phyloP scores from a whole-genome alignment of 2,113 vertebrate genomes.

The Hippocampus zosterae region DNA sequence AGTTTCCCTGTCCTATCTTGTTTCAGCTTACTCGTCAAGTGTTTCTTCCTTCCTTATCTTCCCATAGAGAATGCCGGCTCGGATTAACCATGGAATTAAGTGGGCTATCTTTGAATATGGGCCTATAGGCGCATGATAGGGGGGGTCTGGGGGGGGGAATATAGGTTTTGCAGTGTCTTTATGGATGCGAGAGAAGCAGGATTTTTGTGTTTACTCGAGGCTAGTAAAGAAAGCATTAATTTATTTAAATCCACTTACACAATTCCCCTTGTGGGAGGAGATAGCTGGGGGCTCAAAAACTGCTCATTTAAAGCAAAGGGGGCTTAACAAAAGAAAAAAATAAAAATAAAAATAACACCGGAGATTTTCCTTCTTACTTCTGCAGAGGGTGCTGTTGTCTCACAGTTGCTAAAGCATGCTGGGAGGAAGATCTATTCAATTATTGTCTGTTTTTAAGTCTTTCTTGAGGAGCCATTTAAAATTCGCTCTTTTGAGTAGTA shows the following conservation, averaged over 20 bases:
- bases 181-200: constrained; percentile 7
- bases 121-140: constrained; percentile 27
- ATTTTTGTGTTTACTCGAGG: constrained; percentile 28
- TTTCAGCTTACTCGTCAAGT: constrained; percentile 60
- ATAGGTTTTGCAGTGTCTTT: constrained; percentile 45
- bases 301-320: constrained; percentile 28
- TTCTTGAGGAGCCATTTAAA: neutral
- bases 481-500: neutral
- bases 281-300: constrained; percentile 42
- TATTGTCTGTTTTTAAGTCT: neutral
- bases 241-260: constrained; percentile 69
- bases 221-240: constrained; percentile 52
- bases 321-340: constrained; percentile 17
- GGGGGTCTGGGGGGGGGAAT: neutral
- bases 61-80: constrained; percentile 44
- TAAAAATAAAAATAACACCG: neutral
- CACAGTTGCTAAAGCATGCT: constrained; percentile 17
- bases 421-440: no score
- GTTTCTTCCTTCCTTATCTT: constrained; percentile 52
- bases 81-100: constrained; percentile 54
- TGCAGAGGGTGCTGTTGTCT: constrained; percentile 63
- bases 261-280: constrained; percentile 51
- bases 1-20: constrained; percentile 38
- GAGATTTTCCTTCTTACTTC: neutral
- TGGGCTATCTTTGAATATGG: constrained; percentile 37